Base-by-base conservation (phyloP, 2,797 vertebrate genomes). In the Hirundo rustica region DNA sequence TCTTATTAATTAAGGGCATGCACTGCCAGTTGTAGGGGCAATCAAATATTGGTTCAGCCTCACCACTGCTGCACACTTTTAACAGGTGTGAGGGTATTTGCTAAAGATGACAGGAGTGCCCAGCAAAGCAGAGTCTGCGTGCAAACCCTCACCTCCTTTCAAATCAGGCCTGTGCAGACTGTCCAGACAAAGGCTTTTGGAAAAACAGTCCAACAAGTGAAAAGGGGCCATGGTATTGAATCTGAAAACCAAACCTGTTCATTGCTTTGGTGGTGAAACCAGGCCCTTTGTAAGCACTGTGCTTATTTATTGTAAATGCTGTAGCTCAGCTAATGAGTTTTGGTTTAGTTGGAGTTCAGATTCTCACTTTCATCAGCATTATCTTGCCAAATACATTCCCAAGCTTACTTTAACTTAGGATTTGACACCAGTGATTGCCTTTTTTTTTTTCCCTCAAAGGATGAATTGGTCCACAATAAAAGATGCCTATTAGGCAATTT, bases 351-450 rank as follows among this genome's bases (percentile, higher is more conserved):
- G 89, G 67, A 85, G 84, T 72, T 86, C 54, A 76, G 58, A 70
- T 76, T 95, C 88, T 85, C 82, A 65, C 73, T 94, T 84, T 54
- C 80, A 91, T 96, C 92, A 93, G 79, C 66, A 47, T 93, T 93
- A 93, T 79, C 87, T 92, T 85, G 72, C 85, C 75, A 93, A 82
- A 92, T 65, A 76, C 21, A 34, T 79, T 96, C 91, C 83, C 85
- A 81, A 87, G 64, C 70, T 95, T 90, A 67, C 82, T 95, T 92
- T 96, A 93, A 93, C 96, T 96, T 79, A 94, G 89, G 62, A 71
- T 94, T 89, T 96, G 92, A 93, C 88, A 82, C 72, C n/a, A 67
- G 23, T 0, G 1, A 88, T 82, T 94, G 68, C 16, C 53, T 65
- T 80, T 68, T 85, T 64, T 64, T 64, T 89, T 18, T 1, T 6